These are phyloP conservation scores for Hydractinia echinata DNA, from an alignment of 30 jellyfish, hydroid and myxozoan species.

Conservation along the genomic window DNA sequence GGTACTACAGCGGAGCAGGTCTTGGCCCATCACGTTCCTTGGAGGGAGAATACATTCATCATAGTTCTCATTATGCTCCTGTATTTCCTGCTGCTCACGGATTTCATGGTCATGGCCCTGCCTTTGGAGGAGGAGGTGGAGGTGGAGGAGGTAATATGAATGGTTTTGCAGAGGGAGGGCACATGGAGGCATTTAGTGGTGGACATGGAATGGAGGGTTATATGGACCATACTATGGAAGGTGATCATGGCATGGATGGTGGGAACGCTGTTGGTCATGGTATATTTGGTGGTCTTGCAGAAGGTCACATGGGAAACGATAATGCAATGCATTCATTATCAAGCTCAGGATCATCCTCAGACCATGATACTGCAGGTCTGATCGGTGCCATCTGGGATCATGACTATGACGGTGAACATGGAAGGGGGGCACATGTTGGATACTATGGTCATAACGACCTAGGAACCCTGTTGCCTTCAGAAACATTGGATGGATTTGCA, in stretches of 20 bases:
- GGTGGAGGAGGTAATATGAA: not conserved
- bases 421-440: conserved; percentile 2
- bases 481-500: conserved; percentile 92
- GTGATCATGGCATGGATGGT: conserved; percentile 1
- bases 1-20: conserved; percentile 83
- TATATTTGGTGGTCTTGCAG: too few relatives aligned
- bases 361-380: conserved; percentile 13
- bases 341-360: conserved; percentile 5
- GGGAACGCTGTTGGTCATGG: too few relatives aligned
- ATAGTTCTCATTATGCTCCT: conserved; percentile 59
- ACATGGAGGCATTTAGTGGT: not conserved
- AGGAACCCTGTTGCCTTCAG: conserved; percentile 81
- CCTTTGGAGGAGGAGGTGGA: not conserved
- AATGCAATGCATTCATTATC: conserved; percentile 11
- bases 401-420: conserved; percentile 14
- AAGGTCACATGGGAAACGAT: not conserved
- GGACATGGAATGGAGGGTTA: conserved; percentile 8
- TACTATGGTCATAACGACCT: conserved; percentile 58
- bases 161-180: not conserved
- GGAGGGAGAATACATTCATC: conserved; percentile 81
- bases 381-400: conserved; percentile 23
- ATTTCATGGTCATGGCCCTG: not conserved
- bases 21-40: conserved; percentile 78
- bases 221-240: not conserved
- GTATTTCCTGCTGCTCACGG: not conserved